Evolutionary conservation across 2,113 vertebrate species (phyloP).

Genomic region (Zonotrichia leucophrys): DNA sequence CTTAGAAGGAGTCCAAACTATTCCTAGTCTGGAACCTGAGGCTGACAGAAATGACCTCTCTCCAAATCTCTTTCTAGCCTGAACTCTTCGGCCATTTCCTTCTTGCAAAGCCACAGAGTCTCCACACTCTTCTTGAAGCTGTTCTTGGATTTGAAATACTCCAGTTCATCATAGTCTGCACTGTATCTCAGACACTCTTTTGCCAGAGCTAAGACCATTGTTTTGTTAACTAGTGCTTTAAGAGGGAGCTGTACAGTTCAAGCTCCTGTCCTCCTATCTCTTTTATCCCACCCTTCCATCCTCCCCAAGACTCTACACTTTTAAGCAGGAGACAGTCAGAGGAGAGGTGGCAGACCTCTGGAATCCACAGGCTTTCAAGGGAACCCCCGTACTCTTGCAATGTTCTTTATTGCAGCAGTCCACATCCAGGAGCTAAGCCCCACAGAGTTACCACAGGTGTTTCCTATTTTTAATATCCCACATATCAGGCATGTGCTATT

Average conservation of each 20-base stretch:
- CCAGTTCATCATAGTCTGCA: neutral
- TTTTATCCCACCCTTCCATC: neutral
- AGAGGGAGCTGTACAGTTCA: neutral
- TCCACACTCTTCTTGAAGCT: neutral
- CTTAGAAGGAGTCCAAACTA: neutral
- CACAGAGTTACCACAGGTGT: neutral
- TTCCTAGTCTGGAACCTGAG: neutral
- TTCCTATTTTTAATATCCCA: conserved; percentile 11
- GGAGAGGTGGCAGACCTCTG: neutral
- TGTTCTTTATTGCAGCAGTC: neutral
- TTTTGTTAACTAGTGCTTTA: neutral
- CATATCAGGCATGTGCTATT: neutral
- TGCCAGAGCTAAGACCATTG: neutral
- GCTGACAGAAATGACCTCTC: neutral
- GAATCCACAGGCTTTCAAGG: neutral
- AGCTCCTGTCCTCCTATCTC: neutral
- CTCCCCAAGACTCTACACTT: neutral
- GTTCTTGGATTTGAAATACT: neutral
- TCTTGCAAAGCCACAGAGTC: neutral
- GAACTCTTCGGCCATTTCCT: neutral
- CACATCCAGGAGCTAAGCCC: neutral
- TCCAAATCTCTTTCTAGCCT: neutral
- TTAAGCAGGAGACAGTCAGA: neutral
- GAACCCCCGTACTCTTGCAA: neutral
- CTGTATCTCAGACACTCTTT: neutral